Percentiles rank a stretch among this genome's conserved stretches.
Conservation (phyloP, 2,888 invertebrate genomes). For the Augiades crinisus region DNA sequence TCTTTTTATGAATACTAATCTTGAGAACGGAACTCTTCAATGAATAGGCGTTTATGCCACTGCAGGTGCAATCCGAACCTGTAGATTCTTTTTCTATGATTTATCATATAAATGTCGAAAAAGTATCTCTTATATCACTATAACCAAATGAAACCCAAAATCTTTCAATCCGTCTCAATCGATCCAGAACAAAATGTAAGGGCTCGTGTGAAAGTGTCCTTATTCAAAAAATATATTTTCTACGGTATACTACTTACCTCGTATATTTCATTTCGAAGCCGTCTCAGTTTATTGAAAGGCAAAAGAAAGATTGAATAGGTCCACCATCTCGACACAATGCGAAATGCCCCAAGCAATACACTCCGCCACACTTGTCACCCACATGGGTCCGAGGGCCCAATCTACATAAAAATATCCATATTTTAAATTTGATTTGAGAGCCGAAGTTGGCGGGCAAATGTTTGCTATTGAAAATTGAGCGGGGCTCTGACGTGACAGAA, state of each 20-base stretch:
- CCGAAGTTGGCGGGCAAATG: slow-evolving; percentile 67
- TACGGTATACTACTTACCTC: neutral
- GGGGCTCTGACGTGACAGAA: slow-evolving; percentile 72
- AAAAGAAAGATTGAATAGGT: slow-evolving; percentile 52
- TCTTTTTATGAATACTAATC: no score
- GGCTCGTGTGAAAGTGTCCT: neutral
- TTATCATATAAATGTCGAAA: no score
- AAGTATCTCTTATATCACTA: no score
- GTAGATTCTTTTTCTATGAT: no score
- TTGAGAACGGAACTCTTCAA: no score
- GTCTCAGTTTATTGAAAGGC: slow-evolving; percentile 22
- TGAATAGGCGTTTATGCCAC: no score
- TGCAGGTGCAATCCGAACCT: no score
- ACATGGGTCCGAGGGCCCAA: slow-evolving; percentile 62
- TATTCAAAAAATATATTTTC: neutral
- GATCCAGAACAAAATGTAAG: neutral
- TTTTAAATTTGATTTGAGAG: slow-evolving; percentile 78
- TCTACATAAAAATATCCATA: slow-evolving; percentile 75
- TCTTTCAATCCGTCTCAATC: no score
- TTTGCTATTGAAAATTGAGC: slow-evolving; percentile 79
- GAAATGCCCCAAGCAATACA: slow-evolving; percentile 46
- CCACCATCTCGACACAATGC: slow-evolving; percentile 48
- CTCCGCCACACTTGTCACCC: slow-evolving; percentile 63
- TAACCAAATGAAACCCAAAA: no score
- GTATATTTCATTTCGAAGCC: slow-evolving; percentile 18